Conservation (phyloP, 2,797 vertebrate species). For the Spondyliosoma cantharus region DNA sequence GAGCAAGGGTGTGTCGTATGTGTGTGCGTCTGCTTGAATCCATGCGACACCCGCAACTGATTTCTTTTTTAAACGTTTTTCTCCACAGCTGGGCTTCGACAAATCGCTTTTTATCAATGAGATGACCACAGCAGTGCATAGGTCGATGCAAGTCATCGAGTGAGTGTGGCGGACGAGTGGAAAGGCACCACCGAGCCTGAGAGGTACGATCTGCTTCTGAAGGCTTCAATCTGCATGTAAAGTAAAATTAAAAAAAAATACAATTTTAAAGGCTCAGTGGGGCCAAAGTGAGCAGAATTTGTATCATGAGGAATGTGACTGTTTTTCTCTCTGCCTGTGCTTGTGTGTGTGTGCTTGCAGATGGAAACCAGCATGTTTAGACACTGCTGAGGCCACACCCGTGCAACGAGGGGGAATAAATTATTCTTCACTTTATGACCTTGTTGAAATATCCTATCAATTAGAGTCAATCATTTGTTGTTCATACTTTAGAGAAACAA, state of each 20-base stretch:
- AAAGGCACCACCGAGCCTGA: not conserved
- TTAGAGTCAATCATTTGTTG: conserved; percentile 33
- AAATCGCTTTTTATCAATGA: conserved; percentile 79
- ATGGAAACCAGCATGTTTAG: conserved; percentile 64
- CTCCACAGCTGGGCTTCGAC: conserved; percentile 72
- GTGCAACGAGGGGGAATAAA: conserved; percentile 25
- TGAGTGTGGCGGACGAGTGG: conserved; percentile 23
- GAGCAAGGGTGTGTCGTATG: not conserved
- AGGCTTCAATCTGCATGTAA: conserved; percentile 5
- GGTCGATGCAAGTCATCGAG: conserved; percentile 48
- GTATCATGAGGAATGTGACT: not conserved
- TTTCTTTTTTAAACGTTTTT: conserved; percentile 2
- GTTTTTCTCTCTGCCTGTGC: conserved; percentile 14
- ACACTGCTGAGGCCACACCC: conserved; percentile 65
- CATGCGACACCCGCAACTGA: conserved; percentile 13
- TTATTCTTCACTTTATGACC: conserved; percentile 12
- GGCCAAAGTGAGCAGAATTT: not conserved
- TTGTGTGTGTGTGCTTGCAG: conserved; percentile 54
- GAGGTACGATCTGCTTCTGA: conserved; percentile 40
- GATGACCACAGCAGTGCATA: conserved; percentile 52
- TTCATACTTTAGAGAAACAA: conserved; percentile 38
- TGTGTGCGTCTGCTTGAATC: not conserved
- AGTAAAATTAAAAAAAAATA: no score
- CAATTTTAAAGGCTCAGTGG: not conserved
- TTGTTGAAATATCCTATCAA: conserved; percentile 36